Evolutionary conservation across 2,888 invertebrate genomes (phyloP), one percentile per base, ranked within the genome.

Genomic region (Erebia ligea): DNA sequence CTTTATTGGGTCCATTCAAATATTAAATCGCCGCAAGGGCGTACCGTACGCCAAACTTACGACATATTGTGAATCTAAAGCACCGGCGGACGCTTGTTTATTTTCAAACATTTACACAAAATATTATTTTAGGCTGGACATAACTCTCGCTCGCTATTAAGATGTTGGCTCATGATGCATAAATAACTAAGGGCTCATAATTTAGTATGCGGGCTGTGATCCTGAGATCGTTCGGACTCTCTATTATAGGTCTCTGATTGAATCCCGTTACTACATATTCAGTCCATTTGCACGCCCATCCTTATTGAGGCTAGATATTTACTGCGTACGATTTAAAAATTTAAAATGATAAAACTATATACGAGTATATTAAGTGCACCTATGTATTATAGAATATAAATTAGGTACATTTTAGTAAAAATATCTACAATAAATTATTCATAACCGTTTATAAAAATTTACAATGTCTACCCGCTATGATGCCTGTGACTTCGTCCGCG

Each of bases 51-150:
- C 78, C 79, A 80, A 82, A 89, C 84, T 88, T 88, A 89, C 86
- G 82, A 86, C 86, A 85, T 84, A 86, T 82, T 84, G 82, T 81
- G 77, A 83, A 81, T 82, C 81, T 86, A 87, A 89, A 89, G 80
- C 82, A 85, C 76, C 78, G 82, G 83, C 82, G 77, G 82, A 82
- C 83, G 78, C 78, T 88, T 90, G 90, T 92, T 92, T 92, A 91
- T 89, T 91, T 91, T 88, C 88, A 87, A 91, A 90, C 87, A 89
- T 91, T 92, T 89, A 89, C 87, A 86, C 91, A 90, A 91, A 92
- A 92, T 92, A 92, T 92, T 91, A 90, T 92, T 91, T 92, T 90
- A 92, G 92, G 92, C 84, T 90, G 89, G 88, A 90, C 90, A 87
- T 91, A 89, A 91, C 87, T 92, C 90, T 80, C 81, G 78, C 80